Conservation (phyloP, 2,113 vertebrate genomes). For the Poicephalus meyeri region DNA sequence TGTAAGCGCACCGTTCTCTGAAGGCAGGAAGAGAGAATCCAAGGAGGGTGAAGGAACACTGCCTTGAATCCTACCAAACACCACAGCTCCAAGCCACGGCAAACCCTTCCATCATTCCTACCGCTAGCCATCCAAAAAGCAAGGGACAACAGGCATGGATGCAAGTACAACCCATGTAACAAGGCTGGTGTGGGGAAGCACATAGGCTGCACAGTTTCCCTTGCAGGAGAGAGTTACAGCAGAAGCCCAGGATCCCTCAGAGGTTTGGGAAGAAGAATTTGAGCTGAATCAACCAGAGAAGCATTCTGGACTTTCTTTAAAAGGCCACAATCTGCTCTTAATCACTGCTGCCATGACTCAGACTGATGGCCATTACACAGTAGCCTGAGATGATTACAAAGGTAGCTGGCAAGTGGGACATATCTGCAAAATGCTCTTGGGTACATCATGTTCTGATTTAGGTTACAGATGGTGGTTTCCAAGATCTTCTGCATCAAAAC, state of each 20-base stretch:
- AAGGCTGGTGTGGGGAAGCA: background rate
- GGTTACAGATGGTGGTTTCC: background rate
- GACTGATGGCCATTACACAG: background rate
- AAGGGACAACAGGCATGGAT: rapidly evolving
- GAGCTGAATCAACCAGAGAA: background rate
- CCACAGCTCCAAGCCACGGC: background rate
- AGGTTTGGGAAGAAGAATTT: background rate
- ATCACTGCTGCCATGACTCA: background rate
- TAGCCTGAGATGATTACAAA: background rate
- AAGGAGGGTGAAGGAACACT: background rate
- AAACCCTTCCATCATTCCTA: background rate
- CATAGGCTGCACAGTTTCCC: rapidly evolving
- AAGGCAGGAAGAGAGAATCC: background rate
- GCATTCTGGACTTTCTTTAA: background rate
- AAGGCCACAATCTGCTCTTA: background rate
- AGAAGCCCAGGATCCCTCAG: background rate
- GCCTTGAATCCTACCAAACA: background rate
- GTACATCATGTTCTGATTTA: background rate
- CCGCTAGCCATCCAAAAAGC: background rate
- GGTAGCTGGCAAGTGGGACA: background rate
- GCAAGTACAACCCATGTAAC: background rate
- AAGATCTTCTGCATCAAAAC: background rate
- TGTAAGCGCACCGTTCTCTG: background rate
- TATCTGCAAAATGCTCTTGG: background rate
- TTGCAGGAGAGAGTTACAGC: background rate